These are phyloP conservation scores for Zaprionus ghesquierei DNA, from an alignment of 1,140 invertebrate genomes.

Conservation along the genomic window DNA sequence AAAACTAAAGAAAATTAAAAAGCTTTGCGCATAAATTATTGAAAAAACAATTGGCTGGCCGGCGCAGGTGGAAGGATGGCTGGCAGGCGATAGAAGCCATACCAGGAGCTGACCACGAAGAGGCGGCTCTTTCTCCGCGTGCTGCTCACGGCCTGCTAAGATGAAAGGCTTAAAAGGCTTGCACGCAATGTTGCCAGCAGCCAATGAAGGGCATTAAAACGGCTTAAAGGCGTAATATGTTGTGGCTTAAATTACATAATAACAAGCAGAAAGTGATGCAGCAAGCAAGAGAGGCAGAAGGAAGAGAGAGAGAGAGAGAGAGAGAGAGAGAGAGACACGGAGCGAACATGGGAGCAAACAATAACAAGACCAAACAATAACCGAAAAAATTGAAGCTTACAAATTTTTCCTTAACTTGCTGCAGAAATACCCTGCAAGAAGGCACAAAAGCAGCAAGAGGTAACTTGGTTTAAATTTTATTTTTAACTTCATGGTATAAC, in stretches of 20 bases:
- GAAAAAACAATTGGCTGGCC: constrained; percentile 36
- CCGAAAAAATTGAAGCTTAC: constrained; percentile 27
- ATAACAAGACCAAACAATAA: constrained; percentile 45
- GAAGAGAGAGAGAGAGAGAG: background rate
- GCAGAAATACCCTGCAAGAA: constrained; percentile 15
- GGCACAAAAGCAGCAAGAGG: too few species aligned
- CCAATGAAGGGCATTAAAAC: constrained; percentile 65
- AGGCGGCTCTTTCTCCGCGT: background rate
- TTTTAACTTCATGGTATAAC: too few species aligned
- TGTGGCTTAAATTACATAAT: constrained; percentile 68
- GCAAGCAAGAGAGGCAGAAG: background rate
- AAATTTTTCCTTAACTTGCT: constrained; percentile 42
- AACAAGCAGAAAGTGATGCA: constrained; percentile 12
- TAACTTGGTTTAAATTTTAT: too few species aligned
- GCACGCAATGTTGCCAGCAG: constrained; percentile 41
- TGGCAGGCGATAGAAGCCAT: background rate
- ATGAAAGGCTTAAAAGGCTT: constrained; percentile 52
- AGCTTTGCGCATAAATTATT: constrained; percentile 48
- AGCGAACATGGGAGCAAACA: constrained; percentile 30
- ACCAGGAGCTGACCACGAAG: background rate
- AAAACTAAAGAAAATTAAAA: constrained; percentile 14
- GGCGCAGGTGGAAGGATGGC: background rate
- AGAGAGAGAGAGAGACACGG: background rate
- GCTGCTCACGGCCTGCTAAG: background rate
- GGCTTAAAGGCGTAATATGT: constrained; percentile 70